A percentile compares a stretch with the other conserved stretches of the same genome.
phyloP scores from a whole-genome alignment of 2,797 vertebrate genomes.

The Masticophis lateralis region DNA sequence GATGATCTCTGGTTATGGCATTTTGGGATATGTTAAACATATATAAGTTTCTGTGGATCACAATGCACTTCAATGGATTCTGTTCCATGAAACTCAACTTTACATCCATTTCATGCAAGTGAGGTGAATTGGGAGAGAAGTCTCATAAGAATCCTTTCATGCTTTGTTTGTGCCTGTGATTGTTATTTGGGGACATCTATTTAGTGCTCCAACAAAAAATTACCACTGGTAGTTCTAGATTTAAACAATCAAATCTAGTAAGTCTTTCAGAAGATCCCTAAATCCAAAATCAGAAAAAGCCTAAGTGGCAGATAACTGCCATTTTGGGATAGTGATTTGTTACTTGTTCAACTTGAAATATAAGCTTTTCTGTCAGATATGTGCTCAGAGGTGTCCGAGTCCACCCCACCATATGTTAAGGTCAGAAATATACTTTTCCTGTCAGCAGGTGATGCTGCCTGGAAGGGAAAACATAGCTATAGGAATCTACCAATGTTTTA shows the following conservation, averaged over 20 bases:
- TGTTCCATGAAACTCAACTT: background rate
- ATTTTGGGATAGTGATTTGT: background rate
- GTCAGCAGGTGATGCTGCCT: background rate
- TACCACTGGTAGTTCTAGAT: background rate
- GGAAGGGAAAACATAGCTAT: background rate
- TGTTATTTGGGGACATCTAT: background rate
- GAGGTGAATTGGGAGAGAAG: background rate
- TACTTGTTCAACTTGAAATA: background rate
- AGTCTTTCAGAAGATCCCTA: background rate
- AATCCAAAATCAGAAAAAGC: background rate
- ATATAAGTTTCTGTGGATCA: background rate
- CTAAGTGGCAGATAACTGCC: background rate
- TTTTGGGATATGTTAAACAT: background rate
- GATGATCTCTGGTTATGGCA: background rate
- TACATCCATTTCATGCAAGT: background rate
- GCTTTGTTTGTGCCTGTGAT: background rate
- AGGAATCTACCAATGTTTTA: background rate
- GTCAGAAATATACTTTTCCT: background rate
- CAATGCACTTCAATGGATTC: background rate
- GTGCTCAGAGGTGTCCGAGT: background rate
- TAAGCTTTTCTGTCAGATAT: background rate
- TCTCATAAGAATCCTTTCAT: background rate
- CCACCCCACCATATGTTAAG: background rate
- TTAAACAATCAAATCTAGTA: background rate
- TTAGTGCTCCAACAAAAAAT: background rate